Evolutionary conservation across 2,888 invertebrate species (phyloP).

Genomic region (Hydrotaea diabolus): DNA sequence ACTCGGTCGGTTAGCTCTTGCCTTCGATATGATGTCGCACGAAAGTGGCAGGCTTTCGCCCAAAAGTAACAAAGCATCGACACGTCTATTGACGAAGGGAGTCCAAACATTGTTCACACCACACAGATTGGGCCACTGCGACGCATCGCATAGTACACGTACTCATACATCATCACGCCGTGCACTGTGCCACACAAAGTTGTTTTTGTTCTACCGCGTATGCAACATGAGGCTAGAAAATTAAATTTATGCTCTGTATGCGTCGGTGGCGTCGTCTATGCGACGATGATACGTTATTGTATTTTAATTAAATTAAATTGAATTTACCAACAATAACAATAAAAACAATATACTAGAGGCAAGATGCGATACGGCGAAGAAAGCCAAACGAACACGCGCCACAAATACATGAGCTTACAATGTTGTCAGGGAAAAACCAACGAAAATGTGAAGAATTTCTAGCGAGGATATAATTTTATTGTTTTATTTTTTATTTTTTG

Average conservation of each 20-base stretch:
- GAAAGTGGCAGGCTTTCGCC: neutral
- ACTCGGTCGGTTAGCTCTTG: too few relatives aligned
- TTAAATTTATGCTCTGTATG: slow-evolving; percentile 67
- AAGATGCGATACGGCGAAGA: too few relatives aligned
- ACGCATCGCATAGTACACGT: neutral
- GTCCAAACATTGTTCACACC: neutral
- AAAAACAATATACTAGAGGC: too few relatives aligned
- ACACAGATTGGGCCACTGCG: too few relatives aligned
- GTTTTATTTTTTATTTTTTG: too few relatives aligned
- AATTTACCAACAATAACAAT: slow-evolving; percentile 49
- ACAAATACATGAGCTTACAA: neutral
- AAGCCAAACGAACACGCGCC: too few relatives aligned
- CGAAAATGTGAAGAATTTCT: too few relatives aligned
- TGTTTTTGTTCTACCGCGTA: slow-evolving; percentile 21
- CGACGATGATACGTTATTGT: slow-evolving; percentile 49
- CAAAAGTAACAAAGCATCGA: neutral
- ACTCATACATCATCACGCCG: neutral
- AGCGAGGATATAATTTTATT: too few relatives aligned
- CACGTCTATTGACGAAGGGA: neutral
- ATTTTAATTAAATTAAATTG: slow-evolving; percentile 67
- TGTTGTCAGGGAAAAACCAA: too few relatives aligned
- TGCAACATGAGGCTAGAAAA: slow-evolving; percentile 59
- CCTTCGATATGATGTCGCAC: neutral
- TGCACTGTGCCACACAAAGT: neutral
- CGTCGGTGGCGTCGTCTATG: slow-evolving; percentile 50